Conservation (phyloP, 1,140 invertebrate species). For the Ladona fulva region DNA sequence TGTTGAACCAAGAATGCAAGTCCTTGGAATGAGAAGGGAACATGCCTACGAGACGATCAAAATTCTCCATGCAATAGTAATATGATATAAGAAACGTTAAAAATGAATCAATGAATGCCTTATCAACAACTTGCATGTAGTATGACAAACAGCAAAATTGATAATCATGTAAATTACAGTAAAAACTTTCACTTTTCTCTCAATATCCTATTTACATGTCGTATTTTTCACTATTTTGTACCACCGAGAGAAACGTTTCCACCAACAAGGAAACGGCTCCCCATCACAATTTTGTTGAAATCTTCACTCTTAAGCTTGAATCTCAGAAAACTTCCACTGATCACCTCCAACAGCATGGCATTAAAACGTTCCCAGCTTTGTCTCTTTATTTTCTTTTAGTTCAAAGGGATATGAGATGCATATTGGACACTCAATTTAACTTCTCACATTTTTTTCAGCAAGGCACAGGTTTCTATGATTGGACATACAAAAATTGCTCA, state of each 20-base stretch:
- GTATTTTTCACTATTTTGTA: neutral
- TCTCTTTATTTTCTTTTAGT: neutral
- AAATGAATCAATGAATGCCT: neutral
- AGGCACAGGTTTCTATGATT: conserved; percentile 5
- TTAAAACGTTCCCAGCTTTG: neutral
- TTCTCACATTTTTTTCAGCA: neutral
- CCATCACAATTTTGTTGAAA: neutral
- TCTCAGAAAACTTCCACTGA: neutral
- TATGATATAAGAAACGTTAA: neutral
- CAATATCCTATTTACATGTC: neutral
- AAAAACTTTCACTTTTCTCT: neutral
- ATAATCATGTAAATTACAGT: conserved; percentile 7
- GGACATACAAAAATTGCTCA: neutral
- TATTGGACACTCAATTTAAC: neutral
- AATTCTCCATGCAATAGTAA: conserved; percentile 10
- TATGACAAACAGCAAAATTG: neutral
- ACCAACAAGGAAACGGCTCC: neutral
- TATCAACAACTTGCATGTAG: neutral
- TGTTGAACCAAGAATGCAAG: neutral
- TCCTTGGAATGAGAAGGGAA: neutral
- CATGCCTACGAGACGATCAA: neutral
- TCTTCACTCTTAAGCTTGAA: conserved; percentile 1
- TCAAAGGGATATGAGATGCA: conserved; percentile 5
- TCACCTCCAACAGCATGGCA: neutral
- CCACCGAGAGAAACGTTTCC: neutral